Base-by-base conservation (phyloP, 2,888 invertebrate genomes). In the Hemicrepidius hirtus region DNA sequence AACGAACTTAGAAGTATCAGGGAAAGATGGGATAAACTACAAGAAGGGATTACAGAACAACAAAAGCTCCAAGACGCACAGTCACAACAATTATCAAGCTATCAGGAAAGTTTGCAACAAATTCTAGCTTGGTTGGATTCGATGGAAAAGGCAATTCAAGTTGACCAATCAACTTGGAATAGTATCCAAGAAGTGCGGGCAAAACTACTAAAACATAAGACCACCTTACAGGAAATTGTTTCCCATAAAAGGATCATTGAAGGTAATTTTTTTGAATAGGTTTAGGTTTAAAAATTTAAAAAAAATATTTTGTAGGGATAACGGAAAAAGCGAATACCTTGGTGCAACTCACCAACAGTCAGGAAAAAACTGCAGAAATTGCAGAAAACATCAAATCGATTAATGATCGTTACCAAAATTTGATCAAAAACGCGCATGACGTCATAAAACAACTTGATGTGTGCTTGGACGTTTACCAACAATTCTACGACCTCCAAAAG, bases 231-330 rank as follows among this genome's bases (percentile, higher is more conserved):
- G 87, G 98, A 98, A 87, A 95, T 97, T 21, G 88, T 92, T 69
- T 94, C 97, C 0, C 95, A 98, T 83, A 97, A 97, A 84, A 89
- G 97, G 77, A 93, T 97, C 4, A 93, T 98, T 46, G 97, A 98
- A 87, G 93, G 85, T 85, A 76, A 12, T 24, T 37, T 57, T 20
- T 69, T n/a, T 6, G 1, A 32, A 9, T 24, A 3, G 9, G 4
- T 32, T 1, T 32, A 32, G 9, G 32, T 9, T 32, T 1, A 32
- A 32, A 32, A 7, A 1, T 32, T 32, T 9, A 7, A 6, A 32
- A 32, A 32, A 7, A 1, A 7, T 32, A 32, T 32, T 32, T 53
- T 24, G 12, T 68, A 85, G 84, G 94, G 4, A 92, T 97, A 0
- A 93, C 94, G 6, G 97, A 97, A 82, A 97, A 97, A 85, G 96